Evolutionary conservation across 2,888 invertebrate genomes (phyloP), one percentile per base, ranked within the genome.

Genomic region (Rhogogaster chlorosoma): DNA sequence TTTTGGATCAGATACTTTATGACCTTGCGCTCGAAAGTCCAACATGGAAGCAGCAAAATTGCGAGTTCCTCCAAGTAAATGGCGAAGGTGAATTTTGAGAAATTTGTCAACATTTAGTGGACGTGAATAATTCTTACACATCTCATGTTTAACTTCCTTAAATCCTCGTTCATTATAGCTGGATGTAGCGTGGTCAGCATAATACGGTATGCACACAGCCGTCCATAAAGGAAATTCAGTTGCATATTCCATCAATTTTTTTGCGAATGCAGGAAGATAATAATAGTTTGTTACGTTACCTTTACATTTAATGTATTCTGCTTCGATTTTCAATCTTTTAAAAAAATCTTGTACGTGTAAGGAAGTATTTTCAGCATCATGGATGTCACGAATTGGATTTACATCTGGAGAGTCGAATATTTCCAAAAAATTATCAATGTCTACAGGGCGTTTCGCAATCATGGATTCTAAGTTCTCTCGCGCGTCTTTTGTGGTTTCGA

Each of bases 1-100:
- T 67, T 67, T 67, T 67, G 67, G 67, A 67, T 67, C 67, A 67
- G 67, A 67, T 67, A 67, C 32, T 67, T 67, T 67, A 67, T 67
- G 67, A 67, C 32, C 67, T 67, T 32, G 67, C 32, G 15, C 12
- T 10, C 67, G 67, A 1, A 67, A 67, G 67, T 67, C 29, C 67
- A 67, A 67, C 67, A 67, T 67, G 67, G 22, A 26, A 26, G 67
- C 67, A 67, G 67, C 67, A 67, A 67, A 67, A 67, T 67, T 67
- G 67, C 67, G 26, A 67, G 67, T 67, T 67, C 67, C 67, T 67
- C 29, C 67, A 26, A 67, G 67, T 67, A 67, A 67, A 67, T 67
- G 67, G 67, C 67, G 67, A 29, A 67, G 29, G 29, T 67, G 67
- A 32, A 67, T 67, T 67, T 67, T 67, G 15, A 67, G 67, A 15